These are phyloP conservation scores for Himantopus leucocephalus DNA, from an alignment of 2,113 vertebrate species.

Conservation along the genomic window DNA sequence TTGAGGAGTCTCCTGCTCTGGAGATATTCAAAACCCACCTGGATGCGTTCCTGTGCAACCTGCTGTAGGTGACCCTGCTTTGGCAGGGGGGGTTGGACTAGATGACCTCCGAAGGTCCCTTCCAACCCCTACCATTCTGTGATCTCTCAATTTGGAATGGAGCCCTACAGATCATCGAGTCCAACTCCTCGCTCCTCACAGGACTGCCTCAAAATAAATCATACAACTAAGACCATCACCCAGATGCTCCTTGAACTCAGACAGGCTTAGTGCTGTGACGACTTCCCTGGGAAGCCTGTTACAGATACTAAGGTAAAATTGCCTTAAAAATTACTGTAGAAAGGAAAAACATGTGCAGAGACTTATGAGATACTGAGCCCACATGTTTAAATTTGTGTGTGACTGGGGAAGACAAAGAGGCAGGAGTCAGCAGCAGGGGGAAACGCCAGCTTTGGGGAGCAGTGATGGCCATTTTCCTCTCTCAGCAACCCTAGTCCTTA, in stretches of 20 bases:
- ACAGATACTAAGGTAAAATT: background rate
- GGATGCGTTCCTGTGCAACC: no score
- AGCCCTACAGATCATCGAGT: background rate
- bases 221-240: background rate
- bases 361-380: rapidly evolving
- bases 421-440: background rate
- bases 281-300: background rate
- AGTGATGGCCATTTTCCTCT: rapidly evolving
- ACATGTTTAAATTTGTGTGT: background rate
- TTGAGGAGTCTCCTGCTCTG: no score
- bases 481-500: background rate
- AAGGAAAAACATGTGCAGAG: background rate
- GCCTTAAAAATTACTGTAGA: background rate
- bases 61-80: no score
- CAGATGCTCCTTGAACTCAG: background rate
- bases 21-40: no score
- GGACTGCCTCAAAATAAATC: background rate
- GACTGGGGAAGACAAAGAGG: background rate
- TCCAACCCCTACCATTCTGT: no score
- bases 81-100: no score
- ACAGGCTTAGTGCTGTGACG: background rate
- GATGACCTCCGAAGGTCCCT: no score
- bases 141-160: background rate
- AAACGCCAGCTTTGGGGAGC: background rate
- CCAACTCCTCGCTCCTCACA: background rate